Evolutionary conservation across 2,888 invertebrate species (phyloP), one percentile per base, ranked within the genome.

Genomic region (Sturmia bella): DNA sequence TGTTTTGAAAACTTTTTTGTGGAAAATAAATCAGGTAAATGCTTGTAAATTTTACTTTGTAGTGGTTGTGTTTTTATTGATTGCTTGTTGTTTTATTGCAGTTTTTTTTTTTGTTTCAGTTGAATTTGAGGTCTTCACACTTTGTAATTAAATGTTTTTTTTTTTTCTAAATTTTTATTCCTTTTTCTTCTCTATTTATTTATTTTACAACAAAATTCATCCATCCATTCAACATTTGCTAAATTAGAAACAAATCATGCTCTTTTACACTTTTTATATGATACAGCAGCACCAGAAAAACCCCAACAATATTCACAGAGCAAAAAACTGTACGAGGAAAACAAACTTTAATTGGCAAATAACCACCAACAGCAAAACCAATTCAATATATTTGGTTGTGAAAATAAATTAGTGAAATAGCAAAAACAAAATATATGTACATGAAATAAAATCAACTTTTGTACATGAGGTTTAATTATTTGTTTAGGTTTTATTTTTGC

Each of bases 121-220:
- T 74, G 45, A 74, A 74, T 78, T 78, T 82, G 78, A 82, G 78
- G 82, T 82, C 70, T 78, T 82, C 74, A 78, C 82, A 82, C 78
- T 78, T 82, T 78, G 78, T 78, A 82, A 82, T 82, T 82, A 82
- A 82, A 78, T 78, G 56, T 41, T 19, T n/a, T 41, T 69, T 56
- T 48, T 43, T 39, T 13, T 27, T 2, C 4, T 56, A 11, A 6
- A 39, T 54, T 63, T 59, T n/a, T 19, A n/a, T n/a, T 32, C 9
- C 9, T 32, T 37, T 17, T 6, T 41, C 45, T 68, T 24, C 12
- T 24, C 15, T 45, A 57, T 70, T 21, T 52, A 48, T n/a, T 41
- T 6, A 57, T 56, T 50, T 56, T 52, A 15, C 21, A 52, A 66
- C 66, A 39, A 68, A 73, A 61, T 68, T 64, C 45, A 59, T 73